Percentiles rank a stretch among this genome's conserved stretches.
These are phyloP conservation scores for Leucoraja erinaceus DNA, from an alignment of 2,113 vertebrate species.

Conservation along the genomic window DNA sequence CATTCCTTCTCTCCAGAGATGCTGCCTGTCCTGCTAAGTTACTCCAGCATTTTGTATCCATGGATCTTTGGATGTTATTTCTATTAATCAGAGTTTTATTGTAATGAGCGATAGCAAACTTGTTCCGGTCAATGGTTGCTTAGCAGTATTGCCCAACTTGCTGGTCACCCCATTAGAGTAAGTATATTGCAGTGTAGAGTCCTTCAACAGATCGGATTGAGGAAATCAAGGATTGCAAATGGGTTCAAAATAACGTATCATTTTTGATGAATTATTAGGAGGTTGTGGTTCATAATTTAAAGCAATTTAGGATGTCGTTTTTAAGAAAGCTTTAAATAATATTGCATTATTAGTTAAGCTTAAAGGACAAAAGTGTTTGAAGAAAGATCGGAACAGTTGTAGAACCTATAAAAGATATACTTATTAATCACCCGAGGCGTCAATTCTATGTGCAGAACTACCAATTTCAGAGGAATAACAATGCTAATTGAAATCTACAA, in stretches of 20 bases:
- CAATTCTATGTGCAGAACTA: neutral
- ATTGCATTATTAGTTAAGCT: too few species aligned
- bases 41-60: neutral
- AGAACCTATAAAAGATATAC: neutral
- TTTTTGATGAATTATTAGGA: neutral
- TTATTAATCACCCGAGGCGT: neutral
- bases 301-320: neutral
- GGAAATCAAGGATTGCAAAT: neutral
- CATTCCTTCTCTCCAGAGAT: too few species aligned
- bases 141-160: neutral
- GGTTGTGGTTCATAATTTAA: neutral
- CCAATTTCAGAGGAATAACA: neutral
- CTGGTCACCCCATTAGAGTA: neutral
- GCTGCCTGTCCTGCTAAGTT: neutral
- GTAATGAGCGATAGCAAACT: neutral
- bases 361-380: neutral
- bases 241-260: neutral
- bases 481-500: neutral
- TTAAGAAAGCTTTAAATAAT: neutral
- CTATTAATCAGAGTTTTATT: too few species aligned
- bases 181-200: neutral
- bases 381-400: neutral
- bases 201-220: too few species aligned
- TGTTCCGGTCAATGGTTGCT: neutral
- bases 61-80: neutral